Evolutionary conservation across 2,888 invertebrate genomes (phyloP).

Genomic region (Cyaniris semiargus): DNA sequence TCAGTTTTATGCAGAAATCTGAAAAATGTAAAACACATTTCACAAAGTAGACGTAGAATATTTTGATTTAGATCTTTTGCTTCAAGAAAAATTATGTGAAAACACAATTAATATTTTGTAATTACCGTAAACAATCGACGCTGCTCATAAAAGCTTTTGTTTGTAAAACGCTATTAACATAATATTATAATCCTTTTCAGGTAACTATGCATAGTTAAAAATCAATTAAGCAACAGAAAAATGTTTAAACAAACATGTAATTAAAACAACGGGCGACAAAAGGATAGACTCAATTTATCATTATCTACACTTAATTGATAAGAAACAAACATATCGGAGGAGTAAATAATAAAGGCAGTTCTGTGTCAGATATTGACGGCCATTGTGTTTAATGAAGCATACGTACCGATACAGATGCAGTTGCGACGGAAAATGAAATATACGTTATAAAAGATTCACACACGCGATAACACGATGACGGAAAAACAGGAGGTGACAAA

Average conservation of each 20-base stretch:
- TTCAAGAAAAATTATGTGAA: not conserved
- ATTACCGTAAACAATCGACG: not conserved
- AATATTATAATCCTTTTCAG: not conserved
- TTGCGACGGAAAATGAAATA: conserved; percentile 57
- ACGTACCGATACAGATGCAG: conserved; percentile 48
- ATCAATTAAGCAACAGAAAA: not conserved
- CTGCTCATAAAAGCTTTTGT: not conserved
- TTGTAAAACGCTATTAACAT: not conserved
- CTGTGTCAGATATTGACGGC: conserved; percentile 53
- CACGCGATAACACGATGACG: conserved; percentile 52
- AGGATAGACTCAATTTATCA: conserved; percentile 53
- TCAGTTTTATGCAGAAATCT: not conserved
- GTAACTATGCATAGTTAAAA: not conserved
- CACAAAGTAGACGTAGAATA: not conserved
- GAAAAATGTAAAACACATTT: not conserved
- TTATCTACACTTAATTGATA: conserved; percentile 70
- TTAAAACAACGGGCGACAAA: conserved; percentile 47
- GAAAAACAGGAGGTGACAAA: conserved; percentile 52
- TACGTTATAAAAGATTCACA: conserved; percentile 40
- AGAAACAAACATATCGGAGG: conserved; percentile 68
- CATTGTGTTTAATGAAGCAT: conserved; percentile 59
- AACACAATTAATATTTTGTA: not conserved
- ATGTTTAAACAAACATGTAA: conserved; percentile 38
- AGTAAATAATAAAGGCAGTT: conserved; percentile 61
- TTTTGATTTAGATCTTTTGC: not conserved